Percentiles rank a stretch among this genome's conserved stretches.
Evolutionary conservation across 2,888 invertebrate species (phyloP).

Genomic region (Leuctra nigra): DNA sequence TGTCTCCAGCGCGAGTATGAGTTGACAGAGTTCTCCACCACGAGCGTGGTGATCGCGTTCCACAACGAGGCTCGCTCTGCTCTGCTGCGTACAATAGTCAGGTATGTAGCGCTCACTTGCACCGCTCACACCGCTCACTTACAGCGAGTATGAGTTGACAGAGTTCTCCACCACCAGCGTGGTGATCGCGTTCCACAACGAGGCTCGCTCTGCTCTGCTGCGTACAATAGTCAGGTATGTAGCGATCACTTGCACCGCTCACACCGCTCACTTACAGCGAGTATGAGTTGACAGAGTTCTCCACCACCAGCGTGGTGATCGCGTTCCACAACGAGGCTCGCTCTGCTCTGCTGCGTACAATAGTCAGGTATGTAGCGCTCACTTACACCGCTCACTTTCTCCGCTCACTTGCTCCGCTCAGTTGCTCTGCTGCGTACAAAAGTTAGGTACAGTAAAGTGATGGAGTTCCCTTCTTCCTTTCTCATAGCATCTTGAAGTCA

Average conservation of each 20-base stretch:
- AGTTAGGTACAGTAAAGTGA: too few species aligned
- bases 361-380: slow-evolving; percentile 35
- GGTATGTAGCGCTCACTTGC: too few species aligned
- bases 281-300: slow-evolving; percentile 25
- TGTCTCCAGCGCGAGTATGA: slow-evolving; percentile 18
- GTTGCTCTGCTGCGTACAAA: too few species aligned
- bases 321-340: slow-evolving; percentile 45
- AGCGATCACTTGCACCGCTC: too few species aligned
- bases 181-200: slow-evolving; percentile 45
- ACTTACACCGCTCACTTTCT: too few species aligned
- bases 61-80: slow-evolving; percentile 42
- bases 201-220: slow-evolving; percentile 38
- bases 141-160: slow-evolving; percentile 16
- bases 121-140: too few species aligned
- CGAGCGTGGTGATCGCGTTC: slow-evolving; percentile 43
- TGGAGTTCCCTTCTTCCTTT: too few species aligned
- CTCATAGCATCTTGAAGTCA: too few species aligned
- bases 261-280: too few species aligned
- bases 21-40: slow-evolving; percentile 33
- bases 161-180: slow-evolving; percentile 38
- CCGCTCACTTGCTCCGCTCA: too few species aligned
- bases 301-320: slow-evolving; percentile 41
- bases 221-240: slow-evolving; percentile 36
- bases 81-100: slow-evolving; percentile 35
- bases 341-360: slow-evolving; percentile 36